Evolutionary conservation across 2,113 vertebrate genomes (phyloP).

Genomic region (Lagenorhynchus albirostris): DNA sequence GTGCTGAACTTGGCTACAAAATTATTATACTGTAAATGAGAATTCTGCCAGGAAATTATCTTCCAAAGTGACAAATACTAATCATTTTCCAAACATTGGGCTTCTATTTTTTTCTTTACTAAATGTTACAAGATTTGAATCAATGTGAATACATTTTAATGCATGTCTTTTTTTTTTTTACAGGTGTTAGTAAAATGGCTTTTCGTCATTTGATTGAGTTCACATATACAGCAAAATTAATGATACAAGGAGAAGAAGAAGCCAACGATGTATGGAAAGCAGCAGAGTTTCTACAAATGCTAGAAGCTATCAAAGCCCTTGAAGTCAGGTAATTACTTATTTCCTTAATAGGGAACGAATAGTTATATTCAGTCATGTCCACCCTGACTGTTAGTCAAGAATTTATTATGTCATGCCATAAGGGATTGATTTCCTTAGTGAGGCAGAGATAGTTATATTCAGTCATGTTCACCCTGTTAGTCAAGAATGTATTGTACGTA

Average conservation of each 20-base stretch:
- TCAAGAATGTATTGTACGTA: background rate
- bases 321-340: slow-evolving; percentile 85
- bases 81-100: background rate
- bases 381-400: background rate
- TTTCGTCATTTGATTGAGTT: slow-evolving; percentile 98
- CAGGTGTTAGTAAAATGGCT: slow-evolving; percentile 97
- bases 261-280: slow-evolving; percentile 97
- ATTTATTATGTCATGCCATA: background rate
- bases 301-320: slow-evolving; percentile 98
- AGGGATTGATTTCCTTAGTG: background rate
- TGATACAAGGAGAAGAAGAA: slow-evolving; percentile 92
- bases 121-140: background rate
- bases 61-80: background rate
- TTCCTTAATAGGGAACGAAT: background rate
- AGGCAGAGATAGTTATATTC: background rate
- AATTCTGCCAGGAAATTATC: background rate
- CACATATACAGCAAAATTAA: slow-evolving; percentile 95
- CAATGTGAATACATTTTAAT: background rate
- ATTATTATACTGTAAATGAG: background rate
- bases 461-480: background rate
- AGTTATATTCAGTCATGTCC: background rate
- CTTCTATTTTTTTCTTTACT: background rate
- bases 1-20: background rate
- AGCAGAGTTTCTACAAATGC: slow-evolving; percentile 98
- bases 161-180: background rate